Evolutionary conservation across 2,113 vertebrate genomes (phyloP), one percentile per base, ranked within the genome.

Genomic region (Lota lota): DNA sequence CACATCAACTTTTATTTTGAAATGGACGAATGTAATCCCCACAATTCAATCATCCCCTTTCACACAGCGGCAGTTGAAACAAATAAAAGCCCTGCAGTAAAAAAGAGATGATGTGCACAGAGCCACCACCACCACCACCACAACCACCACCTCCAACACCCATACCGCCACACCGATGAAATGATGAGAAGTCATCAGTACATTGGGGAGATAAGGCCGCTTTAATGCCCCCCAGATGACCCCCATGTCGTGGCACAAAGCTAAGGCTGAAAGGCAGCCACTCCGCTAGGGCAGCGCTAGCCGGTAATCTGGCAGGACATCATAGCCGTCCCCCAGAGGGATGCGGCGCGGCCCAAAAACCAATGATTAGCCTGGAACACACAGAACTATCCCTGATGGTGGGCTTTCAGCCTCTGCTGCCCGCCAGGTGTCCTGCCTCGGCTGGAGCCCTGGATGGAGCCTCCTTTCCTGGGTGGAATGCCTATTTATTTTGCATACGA

Each of bases 231-330:
- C 18, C 63, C 82, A 81, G 79, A 86, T 85, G 75, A 85, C 79
- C 78, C 40, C 81, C 73, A 68, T 78, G 86, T 78, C 72, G 75
- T 75, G 61, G 74, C 65, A 77, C 82, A 83, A 77, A 83, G 81
- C 76, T 75, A 59, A 53, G 0, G 78, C 83, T 85, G 80, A 83
- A 86, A 78, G 63, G 79, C 82, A 69, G 68, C 73, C 64, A 20
- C 83, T 83, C 75, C 7, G 61, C 14, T 16, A 11, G 76, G 75
- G 79, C 16, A 84, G 74, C 58, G 74, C 73, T 73, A 68, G 71
- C 71, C 80, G 84, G 80, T 88, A 86, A 87, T 84, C 85, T 83
- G 75, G 40, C 33, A 76, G 66, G 79, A 86, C 85, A 85, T 85
- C 83, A 84, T 22, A 16, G 72, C 67, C 61, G 65, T 75, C 77